Conservation (phyloP, 2,113 vertebrate genomes). For the Esox niger region DNA sequence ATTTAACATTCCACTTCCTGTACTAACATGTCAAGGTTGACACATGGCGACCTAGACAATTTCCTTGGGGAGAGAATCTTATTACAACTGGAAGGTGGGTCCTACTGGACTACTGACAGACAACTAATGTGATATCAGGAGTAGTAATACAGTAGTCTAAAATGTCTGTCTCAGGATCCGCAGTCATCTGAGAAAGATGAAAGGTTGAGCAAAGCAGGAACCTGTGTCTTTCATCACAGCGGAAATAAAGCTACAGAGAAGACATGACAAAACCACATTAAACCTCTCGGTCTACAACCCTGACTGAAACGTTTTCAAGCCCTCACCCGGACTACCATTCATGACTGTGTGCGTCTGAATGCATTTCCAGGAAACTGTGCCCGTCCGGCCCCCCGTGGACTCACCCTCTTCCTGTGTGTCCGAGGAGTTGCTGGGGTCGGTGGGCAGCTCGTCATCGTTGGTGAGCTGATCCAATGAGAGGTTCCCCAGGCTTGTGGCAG, state of each 20-base stretch:
- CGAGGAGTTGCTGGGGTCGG: slow-evolving; percentile 87
- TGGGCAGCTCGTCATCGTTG: slow-evolving; percentile 83
- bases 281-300: too few relatives aligned
- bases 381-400: slow-evolving; percentile 24
- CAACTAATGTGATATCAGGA: background rate
- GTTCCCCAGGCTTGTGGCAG: slow-evolving; percentile 63
- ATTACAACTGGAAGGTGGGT: background rate
- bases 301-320: too few relatives aligned
- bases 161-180: background rate
- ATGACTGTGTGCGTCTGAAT: background rate
- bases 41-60: too few relatives aligned
- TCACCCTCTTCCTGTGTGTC: slow-evolving; percentile 86
- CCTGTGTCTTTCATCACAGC: background rate
- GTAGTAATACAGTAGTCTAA: background rate
- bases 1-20: too few relatives aligned
- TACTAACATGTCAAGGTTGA: too few relatives aligned
- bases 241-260: background rate
- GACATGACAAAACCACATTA: too few relatives aligned
- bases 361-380: background rate
- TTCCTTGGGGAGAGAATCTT: too few relatives aligned
- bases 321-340: too few relatives aligned
- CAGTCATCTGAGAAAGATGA: background rate
- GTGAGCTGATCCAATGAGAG: slow-evolving; percentile 77
- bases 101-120: background rate
- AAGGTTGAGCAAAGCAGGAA: background rate